Evolutionary conservation across 2,888 invertebrate species (phyloP).

Genomic region (Polyploca ridens): DNA sequence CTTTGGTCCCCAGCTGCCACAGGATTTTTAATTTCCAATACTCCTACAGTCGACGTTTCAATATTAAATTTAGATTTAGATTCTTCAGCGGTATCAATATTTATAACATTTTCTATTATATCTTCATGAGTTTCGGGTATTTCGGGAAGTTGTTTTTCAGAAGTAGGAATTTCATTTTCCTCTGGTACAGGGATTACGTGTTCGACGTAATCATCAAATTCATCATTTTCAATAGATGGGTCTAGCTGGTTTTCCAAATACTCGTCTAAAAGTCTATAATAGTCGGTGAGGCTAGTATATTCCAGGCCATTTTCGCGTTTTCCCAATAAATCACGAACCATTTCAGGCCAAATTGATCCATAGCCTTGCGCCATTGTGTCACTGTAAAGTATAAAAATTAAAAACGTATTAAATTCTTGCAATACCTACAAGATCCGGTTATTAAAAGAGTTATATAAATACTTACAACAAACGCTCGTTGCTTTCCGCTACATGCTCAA

Average conservation of each 20-base stretch:
- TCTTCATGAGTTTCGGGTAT: constrained; percentile 39
- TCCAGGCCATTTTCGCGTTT: constrained; percentile 78
- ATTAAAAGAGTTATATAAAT: neutral
- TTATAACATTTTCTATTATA: constrained; percentile 55
- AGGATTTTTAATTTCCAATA: constrained; percentile 74
- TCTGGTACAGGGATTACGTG: constrained; percentile 50
- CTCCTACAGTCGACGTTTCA: constrained; percentile 78
- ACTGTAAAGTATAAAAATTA: constrained; percentile 47
- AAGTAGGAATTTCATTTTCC: constrained; percentile 59
- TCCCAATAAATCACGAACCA: constrained; percentile 76
- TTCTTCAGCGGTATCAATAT: constrained; percentile 62
- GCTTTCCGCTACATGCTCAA: constrained; percentile 67
- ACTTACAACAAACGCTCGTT: constrained; percentile 74
- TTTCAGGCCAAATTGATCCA: constrained; percentile 73
- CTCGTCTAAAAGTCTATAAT: constrained; percentile 82
- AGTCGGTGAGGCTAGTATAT: constrained; percentile 79
- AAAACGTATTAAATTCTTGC: neutral
- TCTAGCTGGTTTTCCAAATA: constrained; percentile 81
- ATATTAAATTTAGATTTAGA: constrained; percentile 54
- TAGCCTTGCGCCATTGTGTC: constrained; percentile 77
- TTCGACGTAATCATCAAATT: constrained; percentile 66
- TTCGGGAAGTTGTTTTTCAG: constrained; percentile 30
- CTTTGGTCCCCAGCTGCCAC: constrained; percentile 61
- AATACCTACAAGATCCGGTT: neutral
- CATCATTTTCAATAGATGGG: constrained; percentile 50